Conservation (phyloP, 2,888 invertebrate species). For the Acanthacorydalis orientalis region DNA sequence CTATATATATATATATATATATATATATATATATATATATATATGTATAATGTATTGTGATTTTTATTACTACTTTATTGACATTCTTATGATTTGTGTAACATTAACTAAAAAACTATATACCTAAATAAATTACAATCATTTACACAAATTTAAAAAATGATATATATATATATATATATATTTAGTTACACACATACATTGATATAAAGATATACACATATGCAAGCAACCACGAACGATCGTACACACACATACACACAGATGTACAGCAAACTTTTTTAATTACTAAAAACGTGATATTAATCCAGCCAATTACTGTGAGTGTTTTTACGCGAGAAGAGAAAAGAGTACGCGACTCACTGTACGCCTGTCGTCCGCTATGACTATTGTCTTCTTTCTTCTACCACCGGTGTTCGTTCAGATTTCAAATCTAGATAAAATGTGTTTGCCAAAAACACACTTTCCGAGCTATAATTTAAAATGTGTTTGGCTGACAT, state of each 20-base stretch:
- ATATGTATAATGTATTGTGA: no score
- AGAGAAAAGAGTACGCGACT: no score
- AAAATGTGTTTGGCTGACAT: constrained; percentile 24
- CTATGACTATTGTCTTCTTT: constrained; percentile 1
- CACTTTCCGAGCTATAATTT: constrained; percentile 25
- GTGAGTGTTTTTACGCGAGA: constrained; percentile 17
- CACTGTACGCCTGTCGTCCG: no score
- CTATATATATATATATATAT: no score
- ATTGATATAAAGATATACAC: neutral
- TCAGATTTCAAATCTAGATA: constrained; percentile 29
- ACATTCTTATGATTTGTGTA: no score
- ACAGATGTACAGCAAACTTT: constrained; percentile 13
- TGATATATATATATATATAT: no score
- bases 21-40: no score
- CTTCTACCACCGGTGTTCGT: constrained; percentile 16
- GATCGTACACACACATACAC: neutral
- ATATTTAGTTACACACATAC: no score
- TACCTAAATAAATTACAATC: no score
- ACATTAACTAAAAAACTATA: no score
- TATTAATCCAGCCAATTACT: constrained; percentile 24
- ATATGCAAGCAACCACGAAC: neutral
- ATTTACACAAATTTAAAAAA: no score
- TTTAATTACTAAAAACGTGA: constrained; percentile 26
- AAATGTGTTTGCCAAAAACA: constrained; percentile 26
- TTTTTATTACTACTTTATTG: no score